Base-by-base conservation (phyloP, 2,797 vertebrate genomes). In the Ataeniobius toweri region DNA sequence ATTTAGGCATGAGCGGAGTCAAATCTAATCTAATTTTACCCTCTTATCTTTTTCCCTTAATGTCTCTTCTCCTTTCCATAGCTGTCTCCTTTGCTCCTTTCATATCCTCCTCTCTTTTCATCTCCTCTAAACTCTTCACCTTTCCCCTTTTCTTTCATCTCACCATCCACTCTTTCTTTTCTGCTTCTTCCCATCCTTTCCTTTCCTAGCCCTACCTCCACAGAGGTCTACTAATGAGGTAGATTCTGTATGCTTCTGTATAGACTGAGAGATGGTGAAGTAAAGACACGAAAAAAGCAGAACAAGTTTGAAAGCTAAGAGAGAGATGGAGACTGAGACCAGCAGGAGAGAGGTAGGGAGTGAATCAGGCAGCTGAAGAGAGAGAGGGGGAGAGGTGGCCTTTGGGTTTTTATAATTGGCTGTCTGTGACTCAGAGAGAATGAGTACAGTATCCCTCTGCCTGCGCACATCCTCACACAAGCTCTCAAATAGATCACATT, bases 401-500 rank as follows among this genome's bases (percentile, higher is more conserved):
- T 80, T 80, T 90, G 89, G 87, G 82, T 86, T 89, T 90, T 88
- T 85, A 87, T 93, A 90, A 92, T 92, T 93, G 92, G 89, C 89
- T 90, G 87, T 80, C 81, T 92, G 80, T 88, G 90, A 91, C 80
- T 91, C 87, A 82, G 70, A 88, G 77, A 87, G 81, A 78, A 74
- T 71, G 83, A 88, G 71, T 84, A 85, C 85, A 86, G 86, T 83
- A 81, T 82, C 85, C 81, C 80, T 59, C 79, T 75, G 71, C 79
- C 58, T 51, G n/a, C 78, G 31, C 77, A 68, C 80, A 78, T 77
- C 63, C 76, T 50, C 75, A 75, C 73, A 75, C 76, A 69, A 70
- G 76, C 71, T 26, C 77, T 75, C 81, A 85, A 28, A 88, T 26
- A 82, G 86, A 91, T 85, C 88, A 86, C 85, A 85, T 87, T 89